These are phyloP conservation scores for Parus major DNA, from an alignment of 2,113 vertebrate genomes.

Conservation along the genomic window DNA sequence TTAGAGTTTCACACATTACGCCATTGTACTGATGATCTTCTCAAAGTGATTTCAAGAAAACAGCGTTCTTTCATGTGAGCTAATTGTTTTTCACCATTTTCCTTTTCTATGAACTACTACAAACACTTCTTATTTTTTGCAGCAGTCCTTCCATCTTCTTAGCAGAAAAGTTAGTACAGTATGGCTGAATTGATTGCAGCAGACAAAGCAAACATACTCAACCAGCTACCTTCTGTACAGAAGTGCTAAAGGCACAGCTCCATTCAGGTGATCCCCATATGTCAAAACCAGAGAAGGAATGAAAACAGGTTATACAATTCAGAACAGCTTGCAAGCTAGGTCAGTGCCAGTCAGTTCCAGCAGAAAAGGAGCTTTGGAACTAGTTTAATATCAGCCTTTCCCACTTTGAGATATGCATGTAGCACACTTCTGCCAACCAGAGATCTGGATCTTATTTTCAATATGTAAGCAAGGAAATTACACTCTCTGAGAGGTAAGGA, in stretches of 20 bases:
- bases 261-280: background rate
- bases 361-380: background rate
- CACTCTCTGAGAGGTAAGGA: background rate
- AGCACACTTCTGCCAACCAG: background rate
- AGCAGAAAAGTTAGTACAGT: background rate
- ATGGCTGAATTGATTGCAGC: background rate
- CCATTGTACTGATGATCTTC: background rate
- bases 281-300: background rate
- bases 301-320: background rate
- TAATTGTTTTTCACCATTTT: background rate
- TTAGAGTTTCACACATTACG: background rate
- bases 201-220: background rate
- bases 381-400: background rate
- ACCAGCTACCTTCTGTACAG: background rate
- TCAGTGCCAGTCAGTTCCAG: background rate
- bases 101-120: background rate
- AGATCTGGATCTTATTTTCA: conserved; percentile 22
- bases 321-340: background rate
- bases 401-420: background rate
- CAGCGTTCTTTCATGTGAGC: background rate
- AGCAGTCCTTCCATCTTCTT: background rate
- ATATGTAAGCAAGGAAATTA: background rate
- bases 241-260: background rate
- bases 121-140: background rate
- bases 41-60: background rate